A percentile compares a stretch with the other conserved stretches of the same genome.
These are phyloP conservation scores for Cantharis rufa DNA, from an alignment of 2,888 invertebrate species.

Conservation along the genomic window DNA sequence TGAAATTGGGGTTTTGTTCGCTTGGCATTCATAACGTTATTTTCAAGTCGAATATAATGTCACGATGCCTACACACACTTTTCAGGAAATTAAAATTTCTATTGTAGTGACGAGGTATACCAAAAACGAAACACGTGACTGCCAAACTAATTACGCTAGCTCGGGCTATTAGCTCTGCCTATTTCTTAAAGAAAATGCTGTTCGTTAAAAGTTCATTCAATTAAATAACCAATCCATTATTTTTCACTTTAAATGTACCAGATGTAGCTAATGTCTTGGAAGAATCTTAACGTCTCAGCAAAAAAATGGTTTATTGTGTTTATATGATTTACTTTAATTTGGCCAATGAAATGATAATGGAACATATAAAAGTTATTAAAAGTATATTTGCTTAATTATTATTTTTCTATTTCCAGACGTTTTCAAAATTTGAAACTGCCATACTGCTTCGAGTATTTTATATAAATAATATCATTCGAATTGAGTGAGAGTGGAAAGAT, in stretches of 20 bases:
- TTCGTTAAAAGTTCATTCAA: background rate
- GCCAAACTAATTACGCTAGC: background rate
- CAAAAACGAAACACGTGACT: background rate
- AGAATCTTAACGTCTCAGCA: background rate
- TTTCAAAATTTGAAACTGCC: background rate
- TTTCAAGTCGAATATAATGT: background rate
- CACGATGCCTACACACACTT: background rate
- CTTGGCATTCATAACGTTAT: background rate
- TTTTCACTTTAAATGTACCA: background rate
- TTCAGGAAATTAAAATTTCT: background rate
- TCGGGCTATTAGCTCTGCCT: background rate
- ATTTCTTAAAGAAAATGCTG: background rate
- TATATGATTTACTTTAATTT: background rate
- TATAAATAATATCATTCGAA: too few species aligned
- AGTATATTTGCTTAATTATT: background rate
- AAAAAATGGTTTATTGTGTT: background rate
- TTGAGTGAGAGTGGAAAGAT: too few species aligned
- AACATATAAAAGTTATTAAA: background rate
- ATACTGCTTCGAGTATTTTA: too few species aligned
- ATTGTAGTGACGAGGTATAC: background rate
- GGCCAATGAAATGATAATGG: background rate
- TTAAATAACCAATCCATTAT: background rate
- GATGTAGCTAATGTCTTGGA: background rate
- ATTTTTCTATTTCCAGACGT: background rate
- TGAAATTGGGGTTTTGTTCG: background rate